phyloP scores from a whole-genome alignment of 1,140 invertebrate genomes.

The Coenobita brevimanus region DNA sequence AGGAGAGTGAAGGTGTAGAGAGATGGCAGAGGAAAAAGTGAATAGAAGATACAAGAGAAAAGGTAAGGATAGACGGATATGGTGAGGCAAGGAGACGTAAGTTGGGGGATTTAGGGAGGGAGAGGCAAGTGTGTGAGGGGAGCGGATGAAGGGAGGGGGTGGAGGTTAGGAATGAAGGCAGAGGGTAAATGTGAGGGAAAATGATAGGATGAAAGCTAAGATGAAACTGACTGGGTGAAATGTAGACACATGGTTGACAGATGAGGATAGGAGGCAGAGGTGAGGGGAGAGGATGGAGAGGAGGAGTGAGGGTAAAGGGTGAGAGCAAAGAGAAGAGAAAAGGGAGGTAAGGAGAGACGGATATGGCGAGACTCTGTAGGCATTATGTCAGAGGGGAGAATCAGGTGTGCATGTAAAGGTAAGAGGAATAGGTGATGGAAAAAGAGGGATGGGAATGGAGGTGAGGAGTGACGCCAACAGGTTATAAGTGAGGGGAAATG shows the following conservation, averaged over 20 bases:
- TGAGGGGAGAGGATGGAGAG: neutral
- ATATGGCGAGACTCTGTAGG: too few species aligned
- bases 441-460: neutral
- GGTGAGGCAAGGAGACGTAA: neutral
- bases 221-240: too few species aligned
- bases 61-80: too few species aligned
- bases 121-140: neutral
- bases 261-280: neutral
- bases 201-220: neutral
- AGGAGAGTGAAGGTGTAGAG: neutral
- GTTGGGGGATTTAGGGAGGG: neutral
- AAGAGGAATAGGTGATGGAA: too few species aligned
- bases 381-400: too few species aligned
- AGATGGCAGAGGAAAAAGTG: neutral
- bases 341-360: conserved; percentile 9
- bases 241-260: too few species aligned
- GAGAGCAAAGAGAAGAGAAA: neutral
- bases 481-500: neutral
- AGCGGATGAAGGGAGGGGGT: neutral
- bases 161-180: too few species aligned
- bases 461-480: neutral
- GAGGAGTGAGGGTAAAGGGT: neutral
- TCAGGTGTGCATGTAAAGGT: too few species aligned
- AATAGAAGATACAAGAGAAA: too few species aligned
- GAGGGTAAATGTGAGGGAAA: neutral